A percentile compares a stretch with the other conserved stretches of the same genome.
Evolutionary conservation across 2,888 invertebrate species (phyloP).

Genomic region (Apamea monoglypha): DNA sequence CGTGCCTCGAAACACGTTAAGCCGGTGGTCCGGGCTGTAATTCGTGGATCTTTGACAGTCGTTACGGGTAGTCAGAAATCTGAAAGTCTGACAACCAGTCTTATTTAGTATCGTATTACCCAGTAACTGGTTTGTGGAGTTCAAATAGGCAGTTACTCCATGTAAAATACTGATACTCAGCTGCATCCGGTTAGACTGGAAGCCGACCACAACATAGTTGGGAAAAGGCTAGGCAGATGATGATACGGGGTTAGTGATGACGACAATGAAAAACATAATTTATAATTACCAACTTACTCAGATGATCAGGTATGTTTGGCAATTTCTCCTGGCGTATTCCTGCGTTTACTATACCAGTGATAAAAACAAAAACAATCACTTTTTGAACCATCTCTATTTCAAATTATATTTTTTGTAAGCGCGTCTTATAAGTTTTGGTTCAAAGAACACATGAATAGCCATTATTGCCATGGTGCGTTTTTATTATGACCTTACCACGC

Average conservation of each 20-base stretch:
- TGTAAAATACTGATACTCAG: too few relatives aligned
- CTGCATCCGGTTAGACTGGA: too few relatives aligned
- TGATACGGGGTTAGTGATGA: neutral
- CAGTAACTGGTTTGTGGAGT: too few relatives aligned
- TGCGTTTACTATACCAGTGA: neutral
- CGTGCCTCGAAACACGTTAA: too few relatives aligned
- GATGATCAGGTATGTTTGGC: neutral
- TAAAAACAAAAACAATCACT: neutral
- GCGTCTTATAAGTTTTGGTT: neutral
- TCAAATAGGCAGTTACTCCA: too few relatives aligned
- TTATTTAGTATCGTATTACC: too few relatives aligned
- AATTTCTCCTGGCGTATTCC: neutral
- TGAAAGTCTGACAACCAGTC: too few relatives aligned
- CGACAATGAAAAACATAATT: neutral
- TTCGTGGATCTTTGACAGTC: too few relatives aligned
- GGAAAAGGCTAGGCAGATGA: too few relatives aligned
- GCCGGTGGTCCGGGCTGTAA: too few relatives aligned
- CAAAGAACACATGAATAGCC: neutral
- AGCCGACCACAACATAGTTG: too few relatives aligned
- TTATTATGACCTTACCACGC: neutral
- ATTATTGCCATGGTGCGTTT: neutral
- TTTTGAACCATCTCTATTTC: neutral
- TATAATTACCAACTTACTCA: constrained; percentile 10
- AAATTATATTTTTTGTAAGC: neutral
- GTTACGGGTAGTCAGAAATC: too few relatives aligned